A percentile compares a stretch with the other conserved stretches of the same genome.
Conservation (phyloP, 2,797 vertebrate genomes). For the Cichlasoma orientale region DNA sequence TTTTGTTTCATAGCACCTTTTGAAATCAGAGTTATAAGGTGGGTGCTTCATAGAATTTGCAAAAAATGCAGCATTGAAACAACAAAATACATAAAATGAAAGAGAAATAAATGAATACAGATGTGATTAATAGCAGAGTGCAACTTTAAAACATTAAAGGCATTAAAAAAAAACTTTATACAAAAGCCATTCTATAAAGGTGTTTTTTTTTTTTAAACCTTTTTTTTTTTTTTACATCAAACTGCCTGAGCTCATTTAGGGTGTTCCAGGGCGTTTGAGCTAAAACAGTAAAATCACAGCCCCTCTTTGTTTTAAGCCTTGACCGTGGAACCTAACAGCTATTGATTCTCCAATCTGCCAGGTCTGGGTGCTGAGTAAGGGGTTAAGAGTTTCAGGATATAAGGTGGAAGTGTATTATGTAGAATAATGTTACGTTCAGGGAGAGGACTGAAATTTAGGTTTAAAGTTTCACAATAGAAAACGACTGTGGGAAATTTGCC, state of each 20-base stretch:
- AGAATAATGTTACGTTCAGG: background rate
- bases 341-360: background rate
- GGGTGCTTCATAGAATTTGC: background rate
- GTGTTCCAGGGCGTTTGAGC: background rate
- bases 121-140: background rate
- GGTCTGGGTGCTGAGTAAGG: background rate
- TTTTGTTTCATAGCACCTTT: background rate
- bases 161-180: too few species aligned
- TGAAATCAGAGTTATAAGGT: background rate
- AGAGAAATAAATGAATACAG: too few species aligned
- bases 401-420: background rate
- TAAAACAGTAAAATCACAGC: background rate
- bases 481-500: background rate
- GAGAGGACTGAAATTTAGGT: background rate
- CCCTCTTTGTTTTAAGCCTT: background rate
- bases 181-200: too few species aligned
- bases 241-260: background rate
- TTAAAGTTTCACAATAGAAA: constrained; percentile 10
- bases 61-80: background rate
- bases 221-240: too few species aligned
- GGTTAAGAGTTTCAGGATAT: background rate
- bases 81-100: background rate
- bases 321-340: background rate
- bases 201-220: too few species aligned
- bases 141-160: background rate